Conservation (phyloP, 2,888 invertebrate genomes). For the Marasmarcha lunaedactyla region DNA sequence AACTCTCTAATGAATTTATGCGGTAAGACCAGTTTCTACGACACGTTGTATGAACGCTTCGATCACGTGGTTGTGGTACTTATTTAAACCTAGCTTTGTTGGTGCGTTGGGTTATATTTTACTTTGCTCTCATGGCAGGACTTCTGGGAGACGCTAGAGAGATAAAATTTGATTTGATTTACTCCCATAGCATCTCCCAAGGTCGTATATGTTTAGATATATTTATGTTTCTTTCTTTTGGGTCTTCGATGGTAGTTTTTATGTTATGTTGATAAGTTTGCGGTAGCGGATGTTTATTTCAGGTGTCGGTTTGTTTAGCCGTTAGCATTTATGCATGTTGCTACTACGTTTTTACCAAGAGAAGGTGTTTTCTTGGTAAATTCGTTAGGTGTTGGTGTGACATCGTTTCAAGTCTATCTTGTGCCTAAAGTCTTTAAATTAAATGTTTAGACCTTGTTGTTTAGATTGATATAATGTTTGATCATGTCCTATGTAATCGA, state of each 20-base stretch:
- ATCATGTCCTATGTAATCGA: too few relatives aligned
- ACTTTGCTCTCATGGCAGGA: conserved; percentile 30
- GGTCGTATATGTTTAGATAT: conserved; percentile 37
- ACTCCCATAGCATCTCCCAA: conserved; percentile 21
- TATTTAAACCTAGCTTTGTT: conserved; percentile 41
- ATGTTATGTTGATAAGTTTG: background rate
- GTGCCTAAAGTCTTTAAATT: background rate
- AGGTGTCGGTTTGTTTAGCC: conserved; percentile 19
- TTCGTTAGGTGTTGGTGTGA: conserved; percentile 57
- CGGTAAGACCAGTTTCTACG: conserved; percentile 79
- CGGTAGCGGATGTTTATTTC: conserved; percentile 15
- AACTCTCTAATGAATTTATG: conserved; percentile 96
- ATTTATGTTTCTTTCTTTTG: conserved; percentile 39
- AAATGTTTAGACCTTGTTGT: background rate
- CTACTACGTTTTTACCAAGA: conserved; percentile 19
- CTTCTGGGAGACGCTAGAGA: conserved; percentile 7
- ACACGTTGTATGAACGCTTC: conserved; percentile 37
- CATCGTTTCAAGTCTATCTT: conserved; percentile 30
- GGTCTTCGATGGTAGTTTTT: conserved; percentile 17
- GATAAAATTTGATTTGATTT: background rate
- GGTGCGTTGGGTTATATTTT: conserved; percentile 58
- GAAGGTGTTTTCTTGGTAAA: conserved; percentile 12
- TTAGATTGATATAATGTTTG: background rate
- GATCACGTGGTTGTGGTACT: conserved; percentile 38
- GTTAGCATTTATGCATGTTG: conserved; percentile 32